Evolutionary conservation across 2,888 invertebrate genomes (phyloP).

Genomic region (Morinoia aosen): DNA sequence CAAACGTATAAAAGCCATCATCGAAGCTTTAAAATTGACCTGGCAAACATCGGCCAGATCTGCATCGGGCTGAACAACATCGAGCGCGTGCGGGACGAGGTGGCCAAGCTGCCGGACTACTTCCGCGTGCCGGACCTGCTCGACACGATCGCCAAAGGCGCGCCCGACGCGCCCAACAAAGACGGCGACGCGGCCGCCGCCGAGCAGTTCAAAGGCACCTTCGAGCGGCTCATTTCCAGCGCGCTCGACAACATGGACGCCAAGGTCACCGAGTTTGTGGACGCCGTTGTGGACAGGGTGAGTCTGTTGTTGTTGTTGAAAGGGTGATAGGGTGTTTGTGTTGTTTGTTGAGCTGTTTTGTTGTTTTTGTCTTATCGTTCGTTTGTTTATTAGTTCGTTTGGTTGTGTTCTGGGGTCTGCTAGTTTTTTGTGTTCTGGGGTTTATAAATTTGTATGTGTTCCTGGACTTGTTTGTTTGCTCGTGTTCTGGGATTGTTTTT

Average conservation of each 20-base stretch:
- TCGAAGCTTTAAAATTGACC: too few species aligned
- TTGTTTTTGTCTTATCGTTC: neutral
- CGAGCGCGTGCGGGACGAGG: conserved; percentile 62
- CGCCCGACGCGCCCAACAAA: neutral
- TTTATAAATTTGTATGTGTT: too few species aligned
- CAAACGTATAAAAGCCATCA: too few species aligned
- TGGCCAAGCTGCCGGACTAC: conserved; percentile 60
- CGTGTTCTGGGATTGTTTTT: too few species aligned
- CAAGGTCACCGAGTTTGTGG: conserved; percentile 65
- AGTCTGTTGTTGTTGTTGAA: neutral
- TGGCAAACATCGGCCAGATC: conserved; percentile 54
- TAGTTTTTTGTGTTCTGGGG: too few species aligned
- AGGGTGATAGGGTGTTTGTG: neutral
- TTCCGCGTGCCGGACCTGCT: conserved; percentile 57
- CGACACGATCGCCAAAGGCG: conserved; percentile 54
- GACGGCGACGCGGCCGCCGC: conserved; percentile 55
- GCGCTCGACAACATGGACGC: conserved; percentile 65
- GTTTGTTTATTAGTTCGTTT: neutral
- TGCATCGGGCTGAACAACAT: conserved; percentile 67
- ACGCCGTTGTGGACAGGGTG: conserved; percentile 62
- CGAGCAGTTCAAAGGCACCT: conserved; percentile 57
- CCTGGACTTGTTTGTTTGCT: too few species aligned
- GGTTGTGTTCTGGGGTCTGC: neutral
- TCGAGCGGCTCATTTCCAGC: conserved; percentile 61
- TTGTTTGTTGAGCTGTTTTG: neutral